Conservation (phyloP, 2,888 invertebrate species). For the Cosmorhoe ocellata region DNA sequence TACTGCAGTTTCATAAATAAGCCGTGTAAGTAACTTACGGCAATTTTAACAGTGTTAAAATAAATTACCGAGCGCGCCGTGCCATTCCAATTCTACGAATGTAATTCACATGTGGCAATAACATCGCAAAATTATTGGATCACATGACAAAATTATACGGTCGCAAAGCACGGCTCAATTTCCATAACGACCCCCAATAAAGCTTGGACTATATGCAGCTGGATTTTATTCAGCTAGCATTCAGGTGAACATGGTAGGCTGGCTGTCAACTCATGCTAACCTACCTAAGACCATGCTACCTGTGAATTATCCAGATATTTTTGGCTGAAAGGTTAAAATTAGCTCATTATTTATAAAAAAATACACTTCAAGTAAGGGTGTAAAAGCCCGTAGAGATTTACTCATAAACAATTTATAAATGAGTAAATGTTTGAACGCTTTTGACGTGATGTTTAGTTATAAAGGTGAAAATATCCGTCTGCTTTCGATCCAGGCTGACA, state of each 20-base stretch:
- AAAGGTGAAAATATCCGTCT: not conserved
- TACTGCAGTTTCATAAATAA: constrained; percentile 1
- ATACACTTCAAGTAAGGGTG: too few relatives aligned
- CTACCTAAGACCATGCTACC: too few relatives aligned
- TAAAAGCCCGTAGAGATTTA: too few relatives aligned
- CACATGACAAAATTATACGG: constrained; percentile 49
- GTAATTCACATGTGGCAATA: constrained; percentile 44
- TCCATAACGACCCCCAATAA: constrained; percentile 53
- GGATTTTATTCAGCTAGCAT: not conserved
- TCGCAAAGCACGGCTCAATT: constrained; percentile 48
- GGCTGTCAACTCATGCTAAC: too few relatives aligned
- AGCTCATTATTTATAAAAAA: too few relatives aligned
- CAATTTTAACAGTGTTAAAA: constrained; percentile 28
- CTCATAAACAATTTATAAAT: too few relatives aligned
- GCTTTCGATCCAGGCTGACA: constrained; percentile 4
- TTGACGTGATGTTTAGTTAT: too few relatives aligned
- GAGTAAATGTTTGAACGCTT: too few relatives aligned
- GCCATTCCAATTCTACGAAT: constrained; percentile 30
- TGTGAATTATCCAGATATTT: too few relatives aligned
- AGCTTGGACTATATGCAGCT: constrained; percentile 26
- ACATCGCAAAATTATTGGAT: constrained; percentile 48
- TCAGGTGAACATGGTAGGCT: not conserved
- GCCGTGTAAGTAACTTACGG: constrained; percentile 6
- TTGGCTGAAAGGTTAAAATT: too few relatives aligned
- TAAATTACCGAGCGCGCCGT: constrained; percentile 20